Conservation (phyloP, 2,888 invertebrate species). For the Liopterus haemorrhoidalis region DNA sequence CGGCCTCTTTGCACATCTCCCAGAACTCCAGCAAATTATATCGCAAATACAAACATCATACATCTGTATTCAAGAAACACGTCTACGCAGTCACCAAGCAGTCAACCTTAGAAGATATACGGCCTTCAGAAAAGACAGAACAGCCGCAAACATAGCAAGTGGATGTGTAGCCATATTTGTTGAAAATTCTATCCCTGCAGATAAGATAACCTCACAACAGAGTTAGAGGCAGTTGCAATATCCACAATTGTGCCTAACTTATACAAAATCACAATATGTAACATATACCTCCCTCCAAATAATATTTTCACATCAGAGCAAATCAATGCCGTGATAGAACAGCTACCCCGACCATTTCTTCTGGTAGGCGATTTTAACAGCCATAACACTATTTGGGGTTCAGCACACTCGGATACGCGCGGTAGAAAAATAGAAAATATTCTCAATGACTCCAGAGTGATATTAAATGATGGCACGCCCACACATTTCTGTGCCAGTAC, state of each 20-base stretch:
- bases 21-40: slow-evolving; percentile 2
- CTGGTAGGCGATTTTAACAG: too few species aligned
- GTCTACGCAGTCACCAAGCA: not conserved
- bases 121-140: not conserved
- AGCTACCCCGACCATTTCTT: too few species aligned
- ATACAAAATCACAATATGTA: slow-evolving; percentile 1
- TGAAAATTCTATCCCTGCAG: not conserved
- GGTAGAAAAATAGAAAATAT: too few species aligned
- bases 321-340: too few species aligned
- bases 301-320: too few species aligned
- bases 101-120: not conserved
- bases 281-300: slow-evolving; percentile 2
- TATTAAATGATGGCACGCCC: too few species aligned
- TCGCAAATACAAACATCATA: not conserved
- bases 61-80: slow-evolving; percentile 5
- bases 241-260: not conserved
- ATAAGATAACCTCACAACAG: slow-evolving; percentile 1
- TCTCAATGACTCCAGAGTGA: too few species aligned
- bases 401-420: too few species aligned
- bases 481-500: too few species aligned
- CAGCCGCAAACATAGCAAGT: too few species aligned
- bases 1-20: slow-evolving; percentile 1
- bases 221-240: slow-evolving; percentile 3
- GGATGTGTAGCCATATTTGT: slow-evolving; percentile 4
- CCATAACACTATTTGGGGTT: too few species aligned